phyloP scores from a whole-genome alignment of 1,140 invertebrate species.

The Acromyrmex charruanus region DNA sequence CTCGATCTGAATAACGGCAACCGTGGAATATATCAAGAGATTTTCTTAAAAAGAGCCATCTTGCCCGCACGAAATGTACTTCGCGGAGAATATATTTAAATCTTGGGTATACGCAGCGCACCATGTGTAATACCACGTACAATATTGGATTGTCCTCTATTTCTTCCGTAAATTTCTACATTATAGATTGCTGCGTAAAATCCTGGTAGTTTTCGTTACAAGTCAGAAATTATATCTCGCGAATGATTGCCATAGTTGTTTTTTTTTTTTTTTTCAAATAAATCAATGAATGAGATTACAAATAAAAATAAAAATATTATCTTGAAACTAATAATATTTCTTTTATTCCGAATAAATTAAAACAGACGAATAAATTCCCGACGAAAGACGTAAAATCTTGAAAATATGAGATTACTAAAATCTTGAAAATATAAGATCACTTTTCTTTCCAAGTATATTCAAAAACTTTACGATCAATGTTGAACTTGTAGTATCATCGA shows the following conservation, averaged over 20 bases:
- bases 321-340: background rate
- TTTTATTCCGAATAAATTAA: background rate
- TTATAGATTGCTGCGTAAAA: background rate
- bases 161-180: constrained; percentile 45
- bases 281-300: background rate
- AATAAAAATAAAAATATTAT: constrained; percentile 16
- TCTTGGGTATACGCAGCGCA: background rate
- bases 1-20: constrained; percentile 50
- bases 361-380: background rate
- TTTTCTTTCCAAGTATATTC: background rate
- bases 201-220: background rate
- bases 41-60: constrained; percentile 53
- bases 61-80: constrained; percentile 31
- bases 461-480: constrained; percentile 9
- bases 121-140: constrained; percentile 38
- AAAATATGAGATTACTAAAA: background rate
- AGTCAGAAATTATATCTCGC: constrained; percentile 15
- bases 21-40: constrained; percentile 57
- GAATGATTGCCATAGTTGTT: background rate
- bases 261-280: background rate
- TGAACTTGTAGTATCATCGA: background rate
- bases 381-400: background rate
- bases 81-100: constrained; percentile 60
- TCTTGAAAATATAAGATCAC: background rate
- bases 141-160: constrained; percentile 54